A percentile compares a stretch with the other conserved stretches of the same genome.
Evolutionary conservation across 2,797 vertebrate genomes (phyloP).

Genomic region (Tokudaia tokunoshimensis): DNA sequence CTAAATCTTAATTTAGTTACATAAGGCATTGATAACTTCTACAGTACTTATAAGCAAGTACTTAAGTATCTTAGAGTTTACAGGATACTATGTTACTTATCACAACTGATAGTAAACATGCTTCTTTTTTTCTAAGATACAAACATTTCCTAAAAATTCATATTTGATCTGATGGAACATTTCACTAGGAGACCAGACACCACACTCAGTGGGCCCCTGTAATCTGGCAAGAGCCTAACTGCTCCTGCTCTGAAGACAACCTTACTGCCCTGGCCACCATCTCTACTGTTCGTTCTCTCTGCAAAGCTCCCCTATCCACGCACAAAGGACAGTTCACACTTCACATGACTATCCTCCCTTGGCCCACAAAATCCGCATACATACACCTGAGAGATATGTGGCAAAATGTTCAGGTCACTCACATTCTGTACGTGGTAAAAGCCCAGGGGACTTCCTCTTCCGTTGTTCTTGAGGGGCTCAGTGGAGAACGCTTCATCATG

Average conservation of each 20-base stretch:
- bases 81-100: constrained; percentile 20
- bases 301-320: background rate
- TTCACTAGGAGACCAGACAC: background rate
- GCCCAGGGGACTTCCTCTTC: constrained; percentile 95
- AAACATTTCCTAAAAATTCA: constrained; percentile 46
- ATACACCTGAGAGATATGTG: background rate
- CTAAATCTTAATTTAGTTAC: constrained; percentile 32
- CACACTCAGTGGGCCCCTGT: background rate
- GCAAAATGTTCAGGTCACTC: constrained; percentile 83
- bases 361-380: background rate
- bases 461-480: constrained; percentile 97
- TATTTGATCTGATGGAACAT: background rate
- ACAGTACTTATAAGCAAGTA: constrained; percentile 4
- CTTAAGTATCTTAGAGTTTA: background rate
- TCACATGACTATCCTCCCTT: background rate
- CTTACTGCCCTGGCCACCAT: constrained; percentile 56
- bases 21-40: background rate
- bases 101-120: constrained; percentile 28
- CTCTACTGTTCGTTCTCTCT: background rate
- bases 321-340: background rate
- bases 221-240: background rate
- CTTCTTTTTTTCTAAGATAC: constrained; percentile 56
- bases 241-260: constrained; percentile 8
- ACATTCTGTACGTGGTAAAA: constrained; percentile 99
- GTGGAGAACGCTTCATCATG: constrained; percentile 99